phyloP scores from a whole-genome alignment of 2,113 vertebrate species.

The Corydoras maculifer region DNA sequence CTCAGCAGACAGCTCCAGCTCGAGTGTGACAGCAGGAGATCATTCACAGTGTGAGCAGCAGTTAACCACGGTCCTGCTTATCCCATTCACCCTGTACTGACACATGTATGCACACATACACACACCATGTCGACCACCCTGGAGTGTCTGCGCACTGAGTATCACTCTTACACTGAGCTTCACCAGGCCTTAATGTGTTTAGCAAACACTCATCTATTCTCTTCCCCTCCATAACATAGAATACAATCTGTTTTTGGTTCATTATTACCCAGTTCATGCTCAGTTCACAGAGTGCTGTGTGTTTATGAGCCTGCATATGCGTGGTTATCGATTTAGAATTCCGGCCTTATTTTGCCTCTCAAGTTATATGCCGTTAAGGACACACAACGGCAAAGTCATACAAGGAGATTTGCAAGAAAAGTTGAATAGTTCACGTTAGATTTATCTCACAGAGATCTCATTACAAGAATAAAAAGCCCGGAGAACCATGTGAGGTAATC shows the following conservation, averaged over 20 bases:
- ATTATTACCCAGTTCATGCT: conserved; percentile 56
- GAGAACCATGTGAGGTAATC: too few relatives aligned
- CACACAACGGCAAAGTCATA: neutral
- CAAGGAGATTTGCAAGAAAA: neutral
- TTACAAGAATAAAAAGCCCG: too few relatives aligned
- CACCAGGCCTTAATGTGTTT: conserved; percentile 62
- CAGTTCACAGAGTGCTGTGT: conserved; percentile 17
- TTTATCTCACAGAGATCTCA: too few relatives aligned
- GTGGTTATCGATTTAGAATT: conserved; percentile 9
- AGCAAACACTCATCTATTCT: conserved; percentile 66
- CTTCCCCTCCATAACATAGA: conserved; percentile 56
- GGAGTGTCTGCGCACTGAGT: conserved; percentile 46
- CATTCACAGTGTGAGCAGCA: conserved; percentile 35
- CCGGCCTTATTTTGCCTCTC: neutral
- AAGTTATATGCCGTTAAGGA: neutral
- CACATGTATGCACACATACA: conserved; percentile 8
- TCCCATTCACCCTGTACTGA: neutral
- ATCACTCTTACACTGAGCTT: conserved; percentile 51
- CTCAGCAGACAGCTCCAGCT: conserved; percentile 46
- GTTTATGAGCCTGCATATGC: conserved; percentile 6
- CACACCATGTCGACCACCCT: conserved; percentile 45
- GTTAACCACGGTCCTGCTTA: conserved; percentile 29
- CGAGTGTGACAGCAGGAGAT: conserved; percentile 41
- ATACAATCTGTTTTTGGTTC: conserved; percentile 58
- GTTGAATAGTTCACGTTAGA: neutral